These are phyloP conservation scores for Zaprionus davidi DNA, from an alignment of 1,140 invertebrate species.

Conservation along the genomic window DNA sequence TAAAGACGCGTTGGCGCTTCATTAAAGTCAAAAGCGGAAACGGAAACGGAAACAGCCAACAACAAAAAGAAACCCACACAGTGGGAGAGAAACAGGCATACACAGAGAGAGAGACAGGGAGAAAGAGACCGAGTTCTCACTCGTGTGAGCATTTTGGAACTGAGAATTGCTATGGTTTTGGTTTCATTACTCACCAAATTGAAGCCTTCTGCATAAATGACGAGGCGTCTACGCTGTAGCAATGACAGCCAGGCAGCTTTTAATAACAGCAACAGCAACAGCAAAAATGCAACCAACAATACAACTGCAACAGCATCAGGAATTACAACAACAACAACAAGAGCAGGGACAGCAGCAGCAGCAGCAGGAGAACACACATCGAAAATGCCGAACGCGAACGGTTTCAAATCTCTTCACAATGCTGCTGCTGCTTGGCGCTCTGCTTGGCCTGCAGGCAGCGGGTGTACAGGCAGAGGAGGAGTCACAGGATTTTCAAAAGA, in stretches of 20 bases:
- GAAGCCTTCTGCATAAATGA: constrained; percentile 72
- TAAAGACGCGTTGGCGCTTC: constrained; percentile 70
- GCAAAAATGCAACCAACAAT: constrained; percentile 34
- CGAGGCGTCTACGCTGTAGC: constrained; percentile 61
- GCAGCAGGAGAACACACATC: constrained; percentile 52
- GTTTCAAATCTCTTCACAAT: constrained; percentile 58
- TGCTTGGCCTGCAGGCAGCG: constrained; percentile 56
- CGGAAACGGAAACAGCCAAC: constrained; percentile 66
- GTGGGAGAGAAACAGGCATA: neutral
- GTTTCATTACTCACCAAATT: constrained; percentile 48
- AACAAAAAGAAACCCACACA: no score
- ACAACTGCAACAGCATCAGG: constrained; percentile 24
- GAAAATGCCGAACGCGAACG: constrained; percentile 73
- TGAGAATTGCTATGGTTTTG: constrained; percentile 23
- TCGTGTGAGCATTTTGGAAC: neutral
- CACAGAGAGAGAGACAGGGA: neutral
- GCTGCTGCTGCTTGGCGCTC: constrained; percentile 39
- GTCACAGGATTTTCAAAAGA: constrained; percentile 83
- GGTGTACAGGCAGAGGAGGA: constrained; percentile 64
- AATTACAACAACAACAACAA: constrained; percentile 37
- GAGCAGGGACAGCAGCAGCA: constrained; percentile 26
- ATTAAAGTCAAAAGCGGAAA: constrained; percentile 74
- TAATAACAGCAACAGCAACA: constrained; percentile 53
- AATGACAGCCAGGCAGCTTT: constrained; percentile 75
- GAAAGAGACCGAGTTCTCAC: neutral